Base-by-base conservation (phyloP, 2,888 invertebrate genomes). In the Drosophila barbarae region DNA sequence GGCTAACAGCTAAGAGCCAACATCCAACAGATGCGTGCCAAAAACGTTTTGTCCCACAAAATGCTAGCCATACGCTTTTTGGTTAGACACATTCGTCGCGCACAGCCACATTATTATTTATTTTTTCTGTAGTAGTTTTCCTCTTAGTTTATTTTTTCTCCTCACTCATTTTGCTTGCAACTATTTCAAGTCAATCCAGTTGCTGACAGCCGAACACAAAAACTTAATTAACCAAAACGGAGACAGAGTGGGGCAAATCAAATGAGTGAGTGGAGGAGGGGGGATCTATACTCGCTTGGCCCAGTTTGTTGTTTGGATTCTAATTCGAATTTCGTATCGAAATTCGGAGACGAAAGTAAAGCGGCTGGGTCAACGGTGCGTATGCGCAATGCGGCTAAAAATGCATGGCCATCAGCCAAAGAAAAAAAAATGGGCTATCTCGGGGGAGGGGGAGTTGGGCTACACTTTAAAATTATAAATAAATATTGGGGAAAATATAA, bases 31-130 rank as follows among this genome's bases (percentile, higher is more conserved):
- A 69, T 69, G 70, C 69, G 70, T 69, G 56, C 61, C 54, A 69
- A 64, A 74, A 77, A 77, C 76, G 76, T 80, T 77, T 77, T 77
- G 77, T 80, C 77, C 49, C 81, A 80, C 81, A 77, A 77, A 77
- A 68, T 80, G 76, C 61, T 77, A 65, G 50, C 67, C 74, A 71
- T 76, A 78, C 74, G 76, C 77, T 76, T 69, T 76, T 80, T 77
- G 69, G 80, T 76, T 60, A 58, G 78, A 39, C 26, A 59, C 49
- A 68, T 64, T 63, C 26, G 58, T 56, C 57, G 59, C 59, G 57
- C 61, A 49, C 61, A 42, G 58, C 46, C 56, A 36, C 42, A 30
- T 44, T 32, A 41, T 39, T 26, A 26, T 58, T 28, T 28, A n/a
- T 8, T 30, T 44, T 44, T 30, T n/a, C 2, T 23, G 13, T 8